These are phyloP conservation scores for Melinaea menophilus DNA, from an alignment of 2,888 invertebrate genomes.

Conservation along the genomic window DNA sequence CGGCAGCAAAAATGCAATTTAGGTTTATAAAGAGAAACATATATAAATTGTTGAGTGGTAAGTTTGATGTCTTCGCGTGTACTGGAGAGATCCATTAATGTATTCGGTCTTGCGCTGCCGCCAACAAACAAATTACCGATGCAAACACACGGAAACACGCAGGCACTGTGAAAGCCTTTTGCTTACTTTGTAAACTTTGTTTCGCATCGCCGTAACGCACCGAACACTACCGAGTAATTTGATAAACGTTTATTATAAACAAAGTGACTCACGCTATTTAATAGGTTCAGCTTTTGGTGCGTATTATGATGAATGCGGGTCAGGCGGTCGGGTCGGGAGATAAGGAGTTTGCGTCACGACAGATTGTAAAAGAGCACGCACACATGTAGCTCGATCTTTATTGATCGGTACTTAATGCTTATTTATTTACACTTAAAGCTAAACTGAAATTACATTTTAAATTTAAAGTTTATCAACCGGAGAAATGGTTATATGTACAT, in stretches of 20 bases:
- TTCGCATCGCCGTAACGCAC: conserved; percentile 47
- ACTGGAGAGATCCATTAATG: conserved; percentile 69
- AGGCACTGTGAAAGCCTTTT: conserved; percentile 72
- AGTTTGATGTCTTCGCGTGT: conserved; percentile 65
- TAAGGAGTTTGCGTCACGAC: conserved; percentile 33
- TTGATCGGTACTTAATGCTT: conserved; percentile 4
- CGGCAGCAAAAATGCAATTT: conserved; percentile 17
- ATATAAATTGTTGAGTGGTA: conserved; percentile 25
- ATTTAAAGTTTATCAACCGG: not conserved
- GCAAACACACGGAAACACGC: conserved; percentile 76
- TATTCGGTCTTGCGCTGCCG: conserved; percentile 69
- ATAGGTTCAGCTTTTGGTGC: conserved; percentile 31
- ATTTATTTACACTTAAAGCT: not conserved
- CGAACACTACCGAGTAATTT: conserved; percentile 46
- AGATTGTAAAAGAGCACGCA: conserved; percentile 24
- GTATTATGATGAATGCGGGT: conserved; percentile 35
- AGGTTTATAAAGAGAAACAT: conserved; percentile 16
- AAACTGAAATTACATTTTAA: conserved; percentile 1
- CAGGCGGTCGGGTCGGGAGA: conserved; percentile 37
- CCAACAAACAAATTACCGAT: conserved; percentile 77
- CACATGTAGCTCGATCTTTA: conserved; percentile 6
- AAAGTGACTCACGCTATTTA: conserved; percentile 49
- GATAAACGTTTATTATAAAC: conserved; percentile 70
- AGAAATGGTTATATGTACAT: conserved; percentile 7
- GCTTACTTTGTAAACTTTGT: conserved; percentile 71